These are phyloP conservation scores for Gymnocephalus cernua DNA, from an alignment of 2,113 vertebrate species.

Conservation along the genomic window DNA sequence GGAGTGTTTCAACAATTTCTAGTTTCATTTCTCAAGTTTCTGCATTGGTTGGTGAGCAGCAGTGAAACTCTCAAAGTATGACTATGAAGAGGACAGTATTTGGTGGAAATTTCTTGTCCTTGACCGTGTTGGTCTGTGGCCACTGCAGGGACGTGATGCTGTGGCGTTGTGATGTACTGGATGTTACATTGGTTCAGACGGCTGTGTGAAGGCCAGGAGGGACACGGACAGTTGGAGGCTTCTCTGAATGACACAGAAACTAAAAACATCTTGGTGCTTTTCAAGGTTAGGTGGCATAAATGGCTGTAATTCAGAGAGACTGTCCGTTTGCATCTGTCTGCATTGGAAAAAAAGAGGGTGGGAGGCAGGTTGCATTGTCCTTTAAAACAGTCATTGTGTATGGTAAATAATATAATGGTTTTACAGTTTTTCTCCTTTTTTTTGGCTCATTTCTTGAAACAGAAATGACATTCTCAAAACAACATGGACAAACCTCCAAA, in stretches of 20 bases:
- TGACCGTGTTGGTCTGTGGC: slow-evolving; percentile 41
- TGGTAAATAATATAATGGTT: slow-evolving; percentile 6
- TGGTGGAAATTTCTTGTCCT: slow-evolving; percentile 44
- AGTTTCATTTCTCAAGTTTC: neutral
- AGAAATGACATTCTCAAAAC: too few relatives aligned
- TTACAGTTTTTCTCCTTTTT: too few relatives aligned
- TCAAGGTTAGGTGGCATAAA: slow-evolving; percentile 54
- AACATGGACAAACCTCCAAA: too few relatives aligned
- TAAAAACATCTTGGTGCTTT: slow-evolving; percentile 36
- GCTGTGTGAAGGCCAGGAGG: slow-evolving; percentile 43
- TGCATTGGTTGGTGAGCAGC: slow-evolving; percentile 1
- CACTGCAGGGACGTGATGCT: slow-evolving; percentile 25
- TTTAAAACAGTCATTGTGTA: slow-evolving; percentile 6
- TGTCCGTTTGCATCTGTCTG: slow-evolving; percentile 38
- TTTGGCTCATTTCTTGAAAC: too few relatives aligned
- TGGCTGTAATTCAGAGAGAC: slow-evolving; percentile 53
- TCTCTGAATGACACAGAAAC: slow-evolving; percentile 43
- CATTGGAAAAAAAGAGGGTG: neutral
- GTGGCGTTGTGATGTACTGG: slow-evolving; percentile 28
- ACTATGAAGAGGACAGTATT: slow-evolving; percentile 16
- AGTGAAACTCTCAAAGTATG: neutral
- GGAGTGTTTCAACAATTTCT: neutral
- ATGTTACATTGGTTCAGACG: slow-evolving; percentile 46
- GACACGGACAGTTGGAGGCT: slow-evolving; percentile 28
- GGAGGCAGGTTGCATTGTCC: neutral